Percentiles rank a stretch among this genome's conserved stretches.
Evolutionary conservation across 37 sponge, comb jelly and placozoan species (phyloP).

Genomic region (Hormiphora californensis): DNA sequence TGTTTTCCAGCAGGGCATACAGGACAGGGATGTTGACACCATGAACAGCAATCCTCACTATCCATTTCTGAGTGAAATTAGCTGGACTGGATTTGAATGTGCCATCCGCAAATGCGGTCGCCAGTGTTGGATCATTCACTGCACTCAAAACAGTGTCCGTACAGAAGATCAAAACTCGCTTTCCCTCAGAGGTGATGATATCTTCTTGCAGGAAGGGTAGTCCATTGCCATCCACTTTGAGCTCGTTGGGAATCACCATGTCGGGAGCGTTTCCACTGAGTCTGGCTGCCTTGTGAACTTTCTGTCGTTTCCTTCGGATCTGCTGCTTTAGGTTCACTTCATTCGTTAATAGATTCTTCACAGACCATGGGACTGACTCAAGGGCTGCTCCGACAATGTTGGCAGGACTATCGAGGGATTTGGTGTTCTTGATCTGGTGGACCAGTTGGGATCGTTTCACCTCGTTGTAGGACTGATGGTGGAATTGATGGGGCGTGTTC

Average conservation of each 20-base stretch:
- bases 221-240: neutral
- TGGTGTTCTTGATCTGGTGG: no score
- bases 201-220: neutral
- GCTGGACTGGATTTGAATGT: neutral
- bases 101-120: neutral
- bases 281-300: neutral
- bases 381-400: neutral
- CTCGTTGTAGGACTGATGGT: no score
- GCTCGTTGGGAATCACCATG: neutral
- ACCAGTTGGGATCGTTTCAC: no score
- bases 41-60: no score
- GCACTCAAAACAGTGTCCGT: neutral
- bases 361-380: neutral
- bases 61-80: neutral
- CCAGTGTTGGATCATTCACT: neutral
- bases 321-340: neutral
- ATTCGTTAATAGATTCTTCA: neutral
- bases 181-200: neutral
- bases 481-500: no score
- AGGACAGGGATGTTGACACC: neutral
- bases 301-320: neutral
- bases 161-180: neutral
- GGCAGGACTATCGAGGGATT: no score
- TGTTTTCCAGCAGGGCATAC: neutral
- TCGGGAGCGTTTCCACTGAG: neutral